Percentiles rank a stretch among this genome's conserved stretches.
phyloP scores from a whole-genome alignment of 1,140 invertebrate species.

The Batillaria attramentaria region DNA sequence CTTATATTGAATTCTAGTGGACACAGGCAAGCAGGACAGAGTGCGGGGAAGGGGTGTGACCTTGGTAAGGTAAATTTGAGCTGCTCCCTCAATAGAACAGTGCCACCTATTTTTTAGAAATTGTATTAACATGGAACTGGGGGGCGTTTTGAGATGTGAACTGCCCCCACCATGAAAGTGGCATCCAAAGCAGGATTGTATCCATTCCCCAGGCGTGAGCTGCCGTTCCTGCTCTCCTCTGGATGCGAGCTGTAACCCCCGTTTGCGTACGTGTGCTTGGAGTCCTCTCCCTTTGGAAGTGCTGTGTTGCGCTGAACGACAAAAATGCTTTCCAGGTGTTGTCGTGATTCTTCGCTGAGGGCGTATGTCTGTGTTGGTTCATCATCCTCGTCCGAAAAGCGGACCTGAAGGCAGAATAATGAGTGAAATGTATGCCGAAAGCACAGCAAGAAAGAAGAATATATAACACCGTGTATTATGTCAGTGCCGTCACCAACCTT shows the following conservation, averaged over 20 bases:
- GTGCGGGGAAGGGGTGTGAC: neutral
- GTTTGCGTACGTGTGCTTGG: neutral
- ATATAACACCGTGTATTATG: neutral
- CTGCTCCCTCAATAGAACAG: neutral
- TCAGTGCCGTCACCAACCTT: too few species aligned
- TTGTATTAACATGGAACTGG: neutral
- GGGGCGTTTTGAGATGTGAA: neutral
- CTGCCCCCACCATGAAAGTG: neutral
- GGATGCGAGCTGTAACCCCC: neutral
- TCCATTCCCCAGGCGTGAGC: neutral
- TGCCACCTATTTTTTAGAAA: too few species aligned
- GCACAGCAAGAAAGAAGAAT: constrained; percentile 17
- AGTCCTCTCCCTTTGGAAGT: neutral
- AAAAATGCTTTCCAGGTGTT: constrained; percentile 6
- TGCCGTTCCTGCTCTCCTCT: neutral
- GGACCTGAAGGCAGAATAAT: neutral
- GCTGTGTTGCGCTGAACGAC: neutral
- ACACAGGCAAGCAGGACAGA: neutral
- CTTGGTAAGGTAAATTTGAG: neutral
- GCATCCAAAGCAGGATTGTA: neutral
- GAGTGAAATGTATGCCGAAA: neutral
- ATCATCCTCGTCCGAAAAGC: constrained; percentile 13
- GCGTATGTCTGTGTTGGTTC: neutral
- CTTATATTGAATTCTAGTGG: too few species aligned
- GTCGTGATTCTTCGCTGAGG: constrained; percentile 8